Percentiles rank a stretch among this genome's conserved stretches.
phyloP scores from a whole-genome alignment of 2,113 vertebrate genomes.

The Sapayoa aenigma region DNA sequence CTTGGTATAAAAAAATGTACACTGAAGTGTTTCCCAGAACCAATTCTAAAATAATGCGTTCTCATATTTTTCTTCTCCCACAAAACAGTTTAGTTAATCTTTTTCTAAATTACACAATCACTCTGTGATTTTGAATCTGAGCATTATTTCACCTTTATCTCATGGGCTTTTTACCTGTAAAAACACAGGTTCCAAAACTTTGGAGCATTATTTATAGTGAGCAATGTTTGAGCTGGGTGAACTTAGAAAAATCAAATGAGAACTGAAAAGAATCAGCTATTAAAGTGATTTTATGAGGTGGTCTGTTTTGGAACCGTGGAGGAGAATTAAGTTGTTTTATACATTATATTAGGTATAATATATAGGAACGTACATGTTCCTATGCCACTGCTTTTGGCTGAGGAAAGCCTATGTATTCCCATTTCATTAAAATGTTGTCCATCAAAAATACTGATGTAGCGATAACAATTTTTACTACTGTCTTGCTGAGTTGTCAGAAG shows the following conservation, averaged over 20 bases:
- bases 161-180: not conserved
- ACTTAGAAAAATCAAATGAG: not conserved
- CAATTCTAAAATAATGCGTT: not conserved
- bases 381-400: not conserved
- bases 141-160: not conserved
- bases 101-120: not conserved
- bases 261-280: not conserved
- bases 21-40: not conserved
- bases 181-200: not conserved
- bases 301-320: not conserved
- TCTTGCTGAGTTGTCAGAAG: not conserved
- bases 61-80: accelerated
- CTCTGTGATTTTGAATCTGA: not conserved
- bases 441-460: not conserved
- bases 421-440: not conserved
- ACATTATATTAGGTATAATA: not conserved
- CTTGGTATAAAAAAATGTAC: not conserved
- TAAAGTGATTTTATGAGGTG: not conserved
- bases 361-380: too few relatives aligned
- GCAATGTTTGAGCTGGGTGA: not conserved
- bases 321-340: not conserved
- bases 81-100: not conserved
- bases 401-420: not conserved
- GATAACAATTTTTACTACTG: not conserved
- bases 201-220: not conserved